Evolutionary conservation across 2,888 invertebrate species (phyloP).

Genomic region (Nomada flava): DNA sequence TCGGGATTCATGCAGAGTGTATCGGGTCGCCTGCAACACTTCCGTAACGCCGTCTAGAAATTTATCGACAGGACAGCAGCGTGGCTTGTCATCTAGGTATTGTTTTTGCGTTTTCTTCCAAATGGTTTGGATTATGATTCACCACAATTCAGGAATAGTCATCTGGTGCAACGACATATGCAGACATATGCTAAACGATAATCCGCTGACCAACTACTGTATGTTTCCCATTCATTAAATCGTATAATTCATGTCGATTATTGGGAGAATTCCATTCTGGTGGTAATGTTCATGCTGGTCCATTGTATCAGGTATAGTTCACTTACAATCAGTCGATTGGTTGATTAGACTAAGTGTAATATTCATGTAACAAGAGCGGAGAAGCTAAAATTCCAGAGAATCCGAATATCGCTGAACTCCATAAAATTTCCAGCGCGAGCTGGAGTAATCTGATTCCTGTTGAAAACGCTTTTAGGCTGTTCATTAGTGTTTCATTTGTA

Average conservation of each 20-base stretch:
- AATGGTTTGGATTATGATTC: constrained; percentile 60
- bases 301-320: constrained; percentile 38
- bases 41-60: constrained; percentile 17
- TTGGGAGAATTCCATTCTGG: not conserved
- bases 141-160: constrained; percentile 23
- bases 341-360: constrained; percentile 14
- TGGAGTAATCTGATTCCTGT: constrained; percentile 45
- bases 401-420: constrained; percentile 22
- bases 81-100: constrained; percentile 37
- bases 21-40: constrained; percentile 29
- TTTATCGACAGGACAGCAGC: constrained; percentile 43
- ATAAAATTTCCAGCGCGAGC: not conserved
- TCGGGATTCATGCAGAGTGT: constrained; percentile 8
- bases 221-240: too few species aligned
- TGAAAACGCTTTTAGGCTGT: constrained; percentile 12
- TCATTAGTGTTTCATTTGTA: constrained; percentile 45
- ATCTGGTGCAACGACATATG: constrained; percentile 30
- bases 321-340: not conserved
- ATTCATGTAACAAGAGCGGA: constrained; percentile 11
- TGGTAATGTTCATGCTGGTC: constrained; percentile 19
- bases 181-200: constrained; percentile 57
- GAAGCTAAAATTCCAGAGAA: constrained; percentile 22
- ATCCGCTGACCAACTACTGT: constrained; percentile 43
- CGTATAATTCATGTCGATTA: too few species aligned
- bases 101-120: constrained; percentile 62